Base-by-base conservation (phyloP, 1,140 invertebrate species). In the Oncopodura yosiiana region DNA sequence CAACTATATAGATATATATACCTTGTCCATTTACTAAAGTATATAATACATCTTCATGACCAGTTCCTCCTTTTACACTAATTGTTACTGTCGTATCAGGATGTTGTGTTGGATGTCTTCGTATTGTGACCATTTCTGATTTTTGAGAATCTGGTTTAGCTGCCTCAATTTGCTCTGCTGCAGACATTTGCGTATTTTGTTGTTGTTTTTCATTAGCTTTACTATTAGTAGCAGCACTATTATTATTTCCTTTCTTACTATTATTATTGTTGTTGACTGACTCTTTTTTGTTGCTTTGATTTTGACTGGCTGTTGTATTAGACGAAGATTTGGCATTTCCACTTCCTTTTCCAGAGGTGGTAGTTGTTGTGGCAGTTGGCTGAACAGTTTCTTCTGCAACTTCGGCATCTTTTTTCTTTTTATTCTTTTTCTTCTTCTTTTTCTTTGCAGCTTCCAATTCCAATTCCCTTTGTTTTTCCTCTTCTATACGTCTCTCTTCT, bases 21-120 rank as follows among this genome's bases (percentile, higher is more conserved):
- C 54, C 55, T 58, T 61, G 58, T 8, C 62, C 58, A 48, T 63
- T 63, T 3, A 64, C 39, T 1, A 64, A 41, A 14, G 59, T 64
- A 36, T 64, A 64, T 0, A 64, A 23, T 0, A 61, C 12, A 24
- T 60, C 54, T 14, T 60, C 56, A 18, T 58, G 34, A 2, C 59
- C 62, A 19, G 50, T 56, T 3, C 56, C 46, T 18, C 49, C 46
- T 38, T 59, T 64, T 30, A 64, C 41, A 34, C 58, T 64, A 24
- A 64, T 64, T 8, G 62, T 64, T 0, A 64, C 62, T 3, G 51
- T 58, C 1, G 54, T 59, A 19, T 64, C 59, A 4, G 52, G 48
- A n/a, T n/a, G n/a, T 1, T 37, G 32, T n/a, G 48, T 58, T 1
- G 59, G 39, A 41, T 64, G 62, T 9, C 59, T 45, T n/a, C 56